Conservation (phyloP, 2,888 invertebrate species). For the Alloplasta piceator region DNA sequence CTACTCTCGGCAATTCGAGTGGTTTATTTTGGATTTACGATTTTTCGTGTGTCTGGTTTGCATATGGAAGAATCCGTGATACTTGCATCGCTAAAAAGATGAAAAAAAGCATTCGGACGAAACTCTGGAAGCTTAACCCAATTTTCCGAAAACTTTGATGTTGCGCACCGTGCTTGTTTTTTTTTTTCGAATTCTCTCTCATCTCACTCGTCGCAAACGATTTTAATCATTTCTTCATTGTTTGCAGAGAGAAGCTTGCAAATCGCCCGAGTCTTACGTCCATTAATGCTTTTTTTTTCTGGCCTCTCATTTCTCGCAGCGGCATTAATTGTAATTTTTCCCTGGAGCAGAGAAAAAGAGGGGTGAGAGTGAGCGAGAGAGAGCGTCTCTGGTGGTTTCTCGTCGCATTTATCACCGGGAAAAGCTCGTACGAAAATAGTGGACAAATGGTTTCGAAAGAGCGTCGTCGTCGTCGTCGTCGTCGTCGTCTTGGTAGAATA, state of each 20-base stretch:
- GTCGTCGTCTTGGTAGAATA: conserved; percentile 28
- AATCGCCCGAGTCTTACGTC: not conserved
- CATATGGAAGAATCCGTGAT: conserved; percentile 60
- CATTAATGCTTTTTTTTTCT: not conserved
- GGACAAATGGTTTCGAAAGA: conserved; percentile 40
- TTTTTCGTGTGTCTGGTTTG: conserved; percentile 60
- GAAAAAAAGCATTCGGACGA: conserved; percentile 32
- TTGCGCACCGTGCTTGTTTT: conserved; percentile 10
- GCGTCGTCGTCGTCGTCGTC: conserved; percentile 17
- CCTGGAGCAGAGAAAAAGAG: too few relatives aligned
- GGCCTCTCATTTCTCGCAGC: not conserved
- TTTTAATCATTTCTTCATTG: conserved; percentile 21
- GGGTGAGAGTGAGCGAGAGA: not conserved
- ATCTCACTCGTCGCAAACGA: conserved; percentile 5
- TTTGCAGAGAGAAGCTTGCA: conserved; percentile 10
- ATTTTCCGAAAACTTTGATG: conserved; percentile 56
- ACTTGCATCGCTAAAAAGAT: conserved; percentile 44
- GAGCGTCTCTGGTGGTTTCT: not conserved
- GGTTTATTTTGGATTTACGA: conserved; percentile 68
- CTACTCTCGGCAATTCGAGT: conserved; percentile 52
- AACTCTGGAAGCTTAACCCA: conserved; percentile 56
- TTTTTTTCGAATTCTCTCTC: not conserved
- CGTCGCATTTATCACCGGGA: conserved; percentile 15
- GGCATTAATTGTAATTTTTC: conserved; percentile 30
- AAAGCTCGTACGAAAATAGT: conserved; percentile 37